A percentile compares a stretch with the other conserved stretches of the same genome.
Conservation (phyloP, 1,140 invertebrate species). For the Harlomillsia oculata region DNA sequence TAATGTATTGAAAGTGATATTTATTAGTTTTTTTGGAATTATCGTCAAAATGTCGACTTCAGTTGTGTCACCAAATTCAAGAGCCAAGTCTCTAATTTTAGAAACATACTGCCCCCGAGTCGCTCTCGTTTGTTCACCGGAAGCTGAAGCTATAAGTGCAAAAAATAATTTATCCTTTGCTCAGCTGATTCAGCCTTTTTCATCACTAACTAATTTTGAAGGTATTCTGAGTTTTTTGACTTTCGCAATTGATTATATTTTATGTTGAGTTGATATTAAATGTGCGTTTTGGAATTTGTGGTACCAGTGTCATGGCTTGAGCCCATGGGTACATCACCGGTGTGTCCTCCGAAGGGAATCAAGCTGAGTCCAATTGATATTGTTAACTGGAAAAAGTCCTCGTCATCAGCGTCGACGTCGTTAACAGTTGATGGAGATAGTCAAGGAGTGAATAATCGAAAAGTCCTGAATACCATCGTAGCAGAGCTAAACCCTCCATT, state of each 20-base stretch:
- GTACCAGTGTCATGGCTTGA: conserved; percentile 31
- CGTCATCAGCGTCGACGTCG: background rate
- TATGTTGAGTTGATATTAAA: too few species aligned
- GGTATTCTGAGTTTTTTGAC: conserved; percentile 10
- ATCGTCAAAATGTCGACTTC: too few species aligned
- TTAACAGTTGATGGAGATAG: too few species aligned
- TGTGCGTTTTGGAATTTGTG: too few species aligned
- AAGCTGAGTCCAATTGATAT: too few species aligned
- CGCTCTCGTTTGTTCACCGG: conserved; percentile 67
- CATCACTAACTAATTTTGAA: conserved; percentile 50
- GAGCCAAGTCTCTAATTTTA: conserved; percentile 67
- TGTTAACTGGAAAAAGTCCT: too few species aligned
- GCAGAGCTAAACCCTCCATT: conserved; percentile 16
- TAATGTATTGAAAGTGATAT: too few species aligned
- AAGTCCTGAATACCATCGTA: conserved; percentile 16
- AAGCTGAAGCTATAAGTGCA: conserved; percentile 69
- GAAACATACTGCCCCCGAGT: conserved; percentile 80
- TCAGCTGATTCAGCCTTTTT: conserved; percentile 83
- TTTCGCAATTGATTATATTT: background rate
- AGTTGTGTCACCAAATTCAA: too few species aligned
- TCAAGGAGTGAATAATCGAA: conserved; percentile 12
- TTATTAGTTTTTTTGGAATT: too few species aligned
- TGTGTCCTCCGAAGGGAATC: conserved; percentile 27
- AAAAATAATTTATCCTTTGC: conserved; percentile 86
- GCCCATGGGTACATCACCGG: conserved; percentile 29